These are phyloP conservation scores for Bostrychus sinensis DNA, from an alignment of 2,113 vertebrate genomes.

Conservation along the genomic window DNA sequence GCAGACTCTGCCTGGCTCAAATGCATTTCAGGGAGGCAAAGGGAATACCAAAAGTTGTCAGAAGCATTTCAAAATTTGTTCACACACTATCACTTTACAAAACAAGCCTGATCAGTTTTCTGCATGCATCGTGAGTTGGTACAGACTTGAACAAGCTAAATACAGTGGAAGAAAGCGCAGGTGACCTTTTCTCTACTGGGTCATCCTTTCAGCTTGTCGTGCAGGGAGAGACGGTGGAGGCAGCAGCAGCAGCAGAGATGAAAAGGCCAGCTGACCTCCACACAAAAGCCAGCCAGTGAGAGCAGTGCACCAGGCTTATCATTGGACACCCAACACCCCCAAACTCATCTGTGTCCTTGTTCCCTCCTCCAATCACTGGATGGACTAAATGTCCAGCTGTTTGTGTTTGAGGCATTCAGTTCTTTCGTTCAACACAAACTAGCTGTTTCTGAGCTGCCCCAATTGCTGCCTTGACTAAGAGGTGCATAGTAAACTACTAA, in stretches of 20 bases:
- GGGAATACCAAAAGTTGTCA: slow-evolving; percentile 4
- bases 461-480: too few relatives aligned
- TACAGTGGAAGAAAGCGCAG: slow-evolving; percentile 17
- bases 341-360: slow-evolving; percentile 29
- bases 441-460: too few relatives aligned
- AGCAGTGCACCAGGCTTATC: slow-evolving; percentile 50
- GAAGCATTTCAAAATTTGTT: slow-evolving; percentile 8
- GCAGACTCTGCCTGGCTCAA: background rate
- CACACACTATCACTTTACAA: background rate
- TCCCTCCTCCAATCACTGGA: slow-evolving; percentile 10
- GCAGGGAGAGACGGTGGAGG: slow-evolving; percentile 48
- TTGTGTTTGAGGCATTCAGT: background rate
- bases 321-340: slow-evolving; percentile 45
- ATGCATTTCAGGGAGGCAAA: background rate
- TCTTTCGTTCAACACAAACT: too few relatives aligned
- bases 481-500: too few relatives aligned
- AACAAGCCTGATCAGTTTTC: slow-evolving; percentile 15
- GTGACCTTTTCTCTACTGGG: slow-evolving; percentile 65
- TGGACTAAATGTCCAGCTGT: slow-evolving; percentile 11
- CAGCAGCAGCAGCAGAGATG: slow-evolving; percentile 62
- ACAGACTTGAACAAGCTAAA: slow-evolving; percentile 27
- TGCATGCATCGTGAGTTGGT: background rate
- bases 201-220: slow-evolving; percentile 52
- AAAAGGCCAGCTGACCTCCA: slow-evolving; percentile 70
- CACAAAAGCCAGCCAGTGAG: slow-evolving; percentile 61